Conservation (phyloP, 2,113 vertebrate species). For the Hucho hucho region DNA sequence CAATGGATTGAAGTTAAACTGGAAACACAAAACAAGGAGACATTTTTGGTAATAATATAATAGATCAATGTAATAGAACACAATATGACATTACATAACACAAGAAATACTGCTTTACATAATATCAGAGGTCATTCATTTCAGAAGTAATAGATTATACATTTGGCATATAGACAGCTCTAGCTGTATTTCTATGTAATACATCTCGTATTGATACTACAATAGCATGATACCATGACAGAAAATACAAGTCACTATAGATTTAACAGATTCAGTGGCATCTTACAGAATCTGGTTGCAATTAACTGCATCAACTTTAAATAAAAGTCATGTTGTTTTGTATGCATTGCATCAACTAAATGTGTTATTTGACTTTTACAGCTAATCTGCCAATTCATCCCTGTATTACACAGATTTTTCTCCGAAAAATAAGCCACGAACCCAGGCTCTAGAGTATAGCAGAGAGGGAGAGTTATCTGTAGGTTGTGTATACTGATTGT, state of each 20-base stretch:
- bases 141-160: background rate
- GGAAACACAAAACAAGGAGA: background rate
- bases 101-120: slow-evolving; percentile 18
- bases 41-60: slow-evolving; percentile 5
- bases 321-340: background rate
- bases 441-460: too few relatives aligned
- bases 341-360: background rate
- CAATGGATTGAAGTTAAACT: background rate
- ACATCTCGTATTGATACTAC: slow-evolving; percentile 5
- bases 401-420: background rate
- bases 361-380: background rate
- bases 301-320: background rate
- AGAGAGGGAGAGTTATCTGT: background rate
- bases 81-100: slow-evolving; percentile 20
- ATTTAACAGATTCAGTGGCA: background rate
- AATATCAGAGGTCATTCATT: background rate
- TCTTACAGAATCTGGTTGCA: background rate
- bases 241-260: background rate
- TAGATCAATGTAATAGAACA: background rate
- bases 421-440: background rate
- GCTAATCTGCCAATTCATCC: background rate
- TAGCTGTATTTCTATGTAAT: slow-evolving; percentile 17
- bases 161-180: slow-evolving; percentile 12
- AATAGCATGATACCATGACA: background rate
- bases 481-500: too few relatives aligned